Percentiles rank a stretch among this genome's conserved stretches.
phyloP scores from a whole-genome alignment of 2,888 invertebrate species.

The Sepiola atlantica region DNA sequence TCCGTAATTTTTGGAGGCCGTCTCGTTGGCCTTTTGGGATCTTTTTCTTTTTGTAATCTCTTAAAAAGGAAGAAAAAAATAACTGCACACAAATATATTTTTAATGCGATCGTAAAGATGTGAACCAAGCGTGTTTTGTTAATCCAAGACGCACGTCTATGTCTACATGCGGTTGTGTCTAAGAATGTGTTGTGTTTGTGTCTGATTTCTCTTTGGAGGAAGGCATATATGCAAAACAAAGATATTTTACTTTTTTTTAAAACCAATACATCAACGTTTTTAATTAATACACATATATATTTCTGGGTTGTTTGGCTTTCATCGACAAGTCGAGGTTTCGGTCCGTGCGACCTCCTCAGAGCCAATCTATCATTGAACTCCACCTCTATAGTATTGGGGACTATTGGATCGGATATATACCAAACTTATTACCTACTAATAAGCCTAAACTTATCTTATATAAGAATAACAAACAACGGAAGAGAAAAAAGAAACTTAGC shows the following conservation, averaged over 20 bases:
- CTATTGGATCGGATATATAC: too few species aligned
- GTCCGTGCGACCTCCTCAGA: too few species aligned
- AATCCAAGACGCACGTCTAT: not conserved
- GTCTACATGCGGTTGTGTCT: not conserved
- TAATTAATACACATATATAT: not conserved
- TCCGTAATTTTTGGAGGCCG: conserved; percentile 32
- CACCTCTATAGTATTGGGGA: too few species aligned
- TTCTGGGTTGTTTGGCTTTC: too few species aligned
- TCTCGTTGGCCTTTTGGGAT: conserved; percentile 4
- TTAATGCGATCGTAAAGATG: not conserved
- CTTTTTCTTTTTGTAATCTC: not conserved
- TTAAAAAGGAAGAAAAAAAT: not conserved
- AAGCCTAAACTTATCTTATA: too few species aligned
- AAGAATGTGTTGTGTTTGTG: not conserved
- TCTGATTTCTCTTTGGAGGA: not conserved
- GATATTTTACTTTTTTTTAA: not conserved
- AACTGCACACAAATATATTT: not conserved
- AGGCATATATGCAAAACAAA: not conserved
- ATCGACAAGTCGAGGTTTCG: too few species aligned
- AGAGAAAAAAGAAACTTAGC: not conserved
- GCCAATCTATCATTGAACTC: too few species aligned
- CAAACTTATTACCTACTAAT: too few species aligned
- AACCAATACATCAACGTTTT: not conserved
- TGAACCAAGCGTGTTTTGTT: not conserved
- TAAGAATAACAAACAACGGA: not conserved